Base-by-base conservation (phyloP, 2,113 vertebrate genomes). In the Vombatus ursinus region DNA sequence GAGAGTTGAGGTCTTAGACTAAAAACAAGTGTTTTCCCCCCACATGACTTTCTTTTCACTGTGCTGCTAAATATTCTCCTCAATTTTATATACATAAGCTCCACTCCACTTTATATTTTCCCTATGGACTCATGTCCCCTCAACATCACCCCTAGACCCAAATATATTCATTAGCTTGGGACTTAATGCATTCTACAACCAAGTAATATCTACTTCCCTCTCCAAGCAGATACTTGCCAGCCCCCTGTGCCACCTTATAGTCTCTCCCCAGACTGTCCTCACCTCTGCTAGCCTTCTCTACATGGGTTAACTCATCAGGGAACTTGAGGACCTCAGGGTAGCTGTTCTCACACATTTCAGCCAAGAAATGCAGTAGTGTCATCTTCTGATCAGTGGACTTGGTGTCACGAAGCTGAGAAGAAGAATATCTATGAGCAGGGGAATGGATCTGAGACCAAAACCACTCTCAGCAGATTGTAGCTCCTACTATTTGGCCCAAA, bases 221-320 rank as follows among this genome's bases (percentile, higher is more conserved):
- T 37, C 24, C 19, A 8, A 6, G 44, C 37, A 93, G 90, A 93
- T 48, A 89, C 89, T 26, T 57, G 11, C n/a, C 77, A 49, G 48
- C 8, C 6, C 26, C 68, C 89, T 11, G 51, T 48, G 94, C 9
- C 19, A 24, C 9, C 61, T 92, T 92, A 53, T 51, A 84, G 53
- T 91, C 95, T 89, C 19, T 10, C 24, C 48, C 48, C 92, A 90
- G 49, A 16, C 91, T 92, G 90, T 25, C 93, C 90, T 93, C 68
- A 99, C 99, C 99, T 99, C 99, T 98, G 97, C 99, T 99, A 98
- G 99, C 99, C 97, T 99, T 99, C 98, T 99, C 99, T 96, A 99
- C 99, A 1, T 99, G 99, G 96, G 99, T 99, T 90, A 99, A 98
- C 90, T 99, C 99, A 28, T 99, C 99, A 4, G 98, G 93, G 96